Evolutionary conservation across 2,113 vertebrate genomes (phyloP).

Genomic region (Pseudorectes ferrugineus): DNA sequence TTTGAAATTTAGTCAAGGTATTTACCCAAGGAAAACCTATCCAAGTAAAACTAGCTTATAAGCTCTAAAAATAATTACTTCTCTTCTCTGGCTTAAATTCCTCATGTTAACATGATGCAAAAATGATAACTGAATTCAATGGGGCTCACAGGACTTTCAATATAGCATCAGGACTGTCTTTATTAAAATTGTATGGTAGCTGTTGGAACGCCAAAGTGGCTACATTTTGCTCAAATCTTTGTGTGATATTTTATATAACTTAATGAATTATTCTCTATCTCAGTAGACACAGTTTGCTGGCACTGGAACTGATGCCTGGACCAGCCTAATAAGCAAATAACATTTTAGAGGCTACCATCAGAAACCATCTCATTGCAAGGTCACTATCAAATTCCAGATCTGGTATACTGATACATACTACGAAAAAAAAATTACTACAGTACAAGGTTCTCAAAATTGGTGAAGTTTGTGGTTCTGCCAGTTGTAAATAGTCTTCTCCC

Average conservation of each 20-base stretch:
- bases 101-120: neutral
- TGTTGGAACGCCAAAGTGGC: neutral
- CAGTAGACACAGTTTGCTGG: neutral
- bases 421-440: neutral
- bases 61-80: neutral
- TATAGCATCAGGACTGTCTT: neutral
- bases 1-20: neutral
- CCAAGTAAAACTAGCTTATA: neutral
- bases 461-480: neutral
- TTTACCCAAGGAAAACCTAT: neutral
- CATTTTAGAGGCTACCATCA: neutral
- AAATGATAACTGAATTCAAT: neutral
- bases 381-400: neutral
- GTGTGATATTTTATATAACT: neutral
- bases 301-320: neutral
- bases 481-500: neutral
- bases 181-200: neutral
- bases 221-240: neutral
- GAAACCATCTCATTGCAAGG: neutral
- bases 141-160: neutral
- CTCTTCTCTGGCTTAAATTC: neutral
- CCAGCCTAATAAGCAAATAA: neutral
- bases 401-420: neutral
- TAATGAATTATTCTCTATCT: neutral
- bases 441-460: neutral